Evolutionary conservation across 2,888 invertebrate species (phyloP).

Genomic region (Euplagia quadripunctaria): DNA sequence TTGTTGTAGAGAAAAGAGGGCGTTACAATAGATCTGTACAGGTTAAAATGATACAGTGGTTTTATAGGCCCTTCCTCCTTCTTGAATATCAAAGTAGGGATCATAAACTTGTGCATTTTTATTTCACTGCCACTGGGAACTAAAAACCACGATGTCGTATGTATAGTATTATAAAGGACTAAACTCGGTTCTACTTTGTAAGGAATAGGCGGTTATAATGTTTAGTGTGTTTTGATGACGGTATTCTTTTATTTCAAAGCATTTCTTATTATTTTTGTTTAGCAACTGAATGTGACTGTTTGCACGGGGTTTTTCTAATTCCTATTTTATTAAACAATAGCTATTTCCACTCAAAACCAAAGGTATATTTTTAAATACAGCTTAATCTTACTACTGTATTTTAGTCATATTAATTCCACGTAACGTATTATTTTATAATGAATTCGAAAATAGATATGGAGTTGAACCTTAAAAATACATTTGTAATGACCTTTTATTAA

Average conservation of each 20-base stretch:
- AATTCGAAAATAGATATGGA: no score
- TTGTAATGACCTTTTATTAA: no score
- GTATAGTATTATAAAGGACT: conserved; percentile 10
- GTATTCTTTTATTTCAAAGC: neutral
- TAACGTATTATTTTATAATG: neutral
- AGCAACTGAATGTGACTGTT: neutral
- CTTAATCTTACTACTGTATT: neutral
- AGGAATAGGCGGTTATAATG: conserved; percentile 6
- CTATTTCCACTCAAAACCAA: neutral
- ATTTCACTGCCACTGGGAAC: conserved; percentile 17
- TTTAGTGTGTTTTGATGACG: conserved; percentile 8
- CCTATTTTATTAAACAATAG: no score
- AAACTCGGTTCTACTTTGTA: conserved; percentile 18
- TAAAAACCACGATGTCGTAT: conserved; percentile 22
- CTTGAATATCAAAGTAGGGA: conserved; percentile 18
- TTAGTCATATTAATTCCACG: neutral
- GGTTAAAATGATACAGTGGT: conserved; percentile 5
- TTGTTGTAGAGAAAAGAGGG: neutral
- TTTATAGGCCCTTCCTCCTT: conserved; percentile 13
- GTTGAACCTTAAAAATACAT: no score
- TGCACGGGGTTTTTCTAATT: neutral
- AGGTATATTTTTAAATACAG: neutral
- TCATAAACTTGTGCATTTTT: conserved; percentile 25
- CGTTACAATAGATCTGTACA: neutral
- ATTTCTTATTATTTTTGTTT: conserved; percentile 1